phyloP scores from a whole-genome alignment of 2,113 vertebrate genomes.

The Clarias gariepinus region DNA sequence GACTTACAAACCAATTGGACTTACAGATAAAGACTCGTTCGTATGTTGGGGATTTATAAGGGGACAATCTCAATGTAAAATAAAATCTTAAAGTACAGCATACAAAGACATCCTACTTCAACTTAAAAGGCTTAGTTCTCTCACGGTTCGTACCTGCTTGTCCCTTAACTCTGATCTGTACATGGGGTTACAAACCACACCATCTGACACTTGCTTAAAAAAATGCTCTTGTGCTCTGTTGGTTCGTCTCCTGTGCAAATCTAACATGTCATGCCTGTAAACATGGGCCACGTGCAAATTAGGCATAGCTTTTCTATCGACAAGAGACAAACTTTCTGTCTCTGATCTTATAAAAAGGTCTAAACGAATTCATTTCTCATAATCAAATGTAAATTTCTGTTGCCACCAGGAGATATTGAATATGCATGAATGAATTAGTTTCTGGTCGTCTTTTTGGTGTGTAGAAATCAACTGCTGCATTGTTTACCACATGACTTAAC shows the following conservation, averaged over 20 bases:
- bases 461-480: neutral
- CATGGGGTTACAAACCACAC: neutral
- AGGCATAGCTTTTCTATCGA: neutral
- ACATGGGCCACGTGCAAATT: neutral
- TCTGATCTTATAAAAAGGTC: slow-evolving; percentile 13
- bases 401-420: slow-evolving; percentile 17
- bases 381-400: slow-evolving; percentile 29
- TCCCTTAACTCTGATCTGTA: neutral
- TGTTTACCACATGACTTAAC: slow-evolving; percentile 13
- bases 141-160: neutral
- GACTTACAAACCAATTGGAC: too few relatives aligned
- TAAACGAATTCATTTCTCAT: slow-evolving; percentile 24
- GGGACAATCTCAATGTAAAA: neutral
- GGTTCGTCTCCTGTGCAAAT: neutral
- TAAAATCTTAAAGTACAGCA: neutral
- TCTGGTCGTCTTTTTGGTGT: neutral
- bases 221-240: neutral
- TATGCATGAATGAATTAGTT: neutral
- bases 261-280: neutral
- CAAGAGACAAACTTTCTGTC: neutral
- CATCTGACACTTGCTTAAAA: neutral
- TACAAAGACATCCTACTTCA: neutral
- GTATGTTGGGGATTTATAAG: too few relatives aligned
- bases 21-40: too few relatives aligned
- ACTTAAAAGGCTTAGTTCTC: neutral